Base-by-base conservation (phyloP, 2,113 vertebrate genomes). In the Thalassoma bifasciatum region DNA sequence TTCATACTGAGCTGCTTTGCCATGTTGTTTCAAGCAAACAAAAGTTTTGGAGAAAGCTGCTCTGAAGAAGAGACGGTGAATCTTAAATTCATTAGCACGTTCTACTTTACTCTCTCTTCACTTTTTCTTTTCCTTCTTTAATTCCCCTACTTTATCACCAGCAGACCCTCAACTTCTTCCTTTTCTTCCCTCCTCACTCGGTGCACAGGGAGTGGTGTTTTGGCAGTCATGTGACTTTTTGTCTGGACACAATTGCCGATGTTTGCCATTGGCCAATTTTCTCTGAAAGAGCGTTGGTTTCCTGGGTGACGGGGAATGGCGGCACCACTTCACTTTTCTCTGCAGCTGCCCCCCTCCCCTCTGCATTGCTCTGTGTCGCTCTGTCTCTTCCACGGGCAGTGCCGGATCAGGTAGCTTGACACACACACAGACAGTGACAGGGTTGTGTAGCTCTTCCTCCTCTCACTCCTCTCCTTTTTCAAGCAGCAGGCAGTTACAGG, bases 241-340 rank as follows among this genome's bases (percentile, higher is more conserved):
- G 90, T 93, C 84, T 85, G 65, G 88, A 77, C 88, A 94, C 93
- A 95, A 93, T 95, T 79, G 92, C 65, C 50, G 77, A 72, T 88
- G 89, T 92, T 92, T 91, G 63, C 91, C 85, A 94, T 94, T 95
- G 94, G 93, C 74, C 47, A 64, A 42, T 88, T 75, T 80, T 87
- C 89, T 94, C 94, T 93, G 83, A 93, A 94, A 93, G 91, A 91
- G 94, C 90, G 89, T 93, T 88, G 85, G 94, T 95, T 91, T 92
- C 94, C 92, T 23, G 84, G 94, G 93, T 73, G 89, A 94, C 76
- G 40, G 89, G 86, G 91, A 93, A 92, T 92, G 91, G 92, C 90
- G 84, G 91, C 92, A 91, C 89, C 91, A 89, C 92, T 94, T 93
- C 84, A 92, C 85, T 90, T 91, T 76, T 84, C 84, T 88, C 74